These are phyloP conservation scores for Calypte anna DNA, from an alignment of 2,113 vertebrate species.

Conservation along the genomic window DNA sequence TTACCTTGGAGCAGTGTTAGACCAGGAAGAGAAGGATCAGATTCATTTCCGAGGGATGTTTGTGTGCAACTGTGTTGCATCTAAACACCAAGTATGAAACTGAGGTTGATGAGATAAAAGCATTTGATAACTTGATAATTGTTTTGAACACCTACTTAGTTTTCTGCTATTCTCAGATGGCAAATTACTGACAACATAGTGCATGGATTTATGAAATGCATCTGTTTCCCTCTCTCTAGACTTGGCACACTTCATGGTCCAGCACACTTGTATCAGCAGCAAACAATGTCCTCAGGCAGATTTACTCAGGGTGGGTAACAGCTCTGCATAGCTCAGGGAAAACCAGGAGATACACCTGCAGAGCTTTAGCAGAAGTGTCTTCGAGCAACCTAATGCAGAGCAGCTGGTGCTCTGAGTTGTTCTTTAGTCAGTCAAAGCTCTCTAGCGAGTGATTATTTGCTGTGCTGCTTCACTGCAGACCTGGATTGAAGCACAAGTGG, in stretches of 20 bases:
- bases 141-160: neutral
- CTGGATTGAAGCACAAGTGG: neutral
- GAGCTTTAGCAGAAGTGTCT: neutral
- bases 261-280: neutral
- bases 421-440: neutral
- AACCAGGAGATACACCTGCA: neutral
- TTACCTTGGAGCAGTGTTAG: neutral
- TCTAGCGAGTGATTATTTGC: neutral
- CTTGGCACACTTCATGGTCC: neutral
- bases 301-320: neutral
- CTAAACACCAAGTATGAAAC: neutral
- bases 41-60: neutral
- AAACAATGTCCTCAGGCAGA: fast-evolving
- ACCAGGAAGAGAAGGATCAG: neutral
- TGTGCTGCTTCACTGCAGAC: neutral
- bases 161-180: neutral
- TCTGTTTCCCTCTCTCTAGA: neutral
- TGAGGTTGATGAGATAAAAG: neutral
- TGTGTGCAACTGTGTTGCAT: neutral
- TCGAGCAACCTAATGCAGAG: neutral
- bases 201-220: neutral
- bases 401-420: neutral
- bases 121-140: neutral
- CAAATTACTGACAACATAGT: neutral
- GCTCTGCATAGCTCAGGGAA: neutral